These are phyloP conservation scores for Coreoperca whiteheadi DNA, from an alignment of 2,113 vertebrate genomes.

Conservation along the genomic window DNA sequence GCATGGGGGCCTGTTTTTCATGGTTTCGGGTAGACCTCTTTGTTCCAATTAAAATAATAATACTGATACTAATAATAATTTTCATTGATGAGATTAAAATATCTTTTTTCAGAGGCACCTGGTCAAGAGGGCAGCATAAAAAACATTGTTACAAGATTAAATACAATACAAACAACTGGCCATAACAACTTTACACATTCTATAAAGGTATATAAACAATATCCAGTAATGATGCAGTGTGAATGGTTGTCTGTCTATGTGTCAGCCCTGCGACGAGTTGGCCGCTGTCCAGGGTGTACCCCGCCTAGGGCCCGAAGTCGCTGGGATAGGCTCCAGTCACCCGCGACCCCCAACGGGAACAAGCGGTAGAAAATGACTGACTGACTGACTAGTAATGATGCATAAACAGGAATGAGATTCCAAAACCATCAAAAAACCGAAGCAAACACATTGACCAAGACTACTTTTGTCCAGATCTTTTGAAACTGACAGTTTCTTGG, in stretches of 20 bases:
- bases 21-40: not conserved
- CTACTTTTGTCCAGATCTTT: not conserved
- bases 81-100: no score
- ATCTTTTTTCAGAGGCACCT: not conserved
- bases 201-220: not conserved
- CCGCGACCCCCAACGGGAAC: no score
- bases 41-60: no score
- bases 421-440: not conserved
- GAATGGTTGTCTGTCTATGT: no score
- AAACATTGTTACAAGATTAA: not conserved
- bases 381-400: not conserved
- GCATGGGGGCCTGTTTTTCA: not conserved
- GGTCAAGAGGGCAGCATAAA: not conserved
- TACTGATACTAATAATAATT: no score
- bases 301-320: no score
- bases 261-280: no score
- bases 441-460: not conserved
- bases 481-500: not conserved
- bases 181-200: not conserved
- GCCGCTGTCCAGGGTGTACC: no score
- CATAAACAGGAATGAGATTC: not conserved
- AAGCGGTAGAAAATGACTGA: no score
- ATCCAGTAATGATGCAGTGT: not conserved
- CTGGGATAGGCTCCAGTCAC: no score
- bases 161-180: not conserved